These are phyloP conservation scores for Smutsia temminckii DNA, from an alignment of 2,797 vertebrate genomes.

Conservation along the genomic window DNA sequence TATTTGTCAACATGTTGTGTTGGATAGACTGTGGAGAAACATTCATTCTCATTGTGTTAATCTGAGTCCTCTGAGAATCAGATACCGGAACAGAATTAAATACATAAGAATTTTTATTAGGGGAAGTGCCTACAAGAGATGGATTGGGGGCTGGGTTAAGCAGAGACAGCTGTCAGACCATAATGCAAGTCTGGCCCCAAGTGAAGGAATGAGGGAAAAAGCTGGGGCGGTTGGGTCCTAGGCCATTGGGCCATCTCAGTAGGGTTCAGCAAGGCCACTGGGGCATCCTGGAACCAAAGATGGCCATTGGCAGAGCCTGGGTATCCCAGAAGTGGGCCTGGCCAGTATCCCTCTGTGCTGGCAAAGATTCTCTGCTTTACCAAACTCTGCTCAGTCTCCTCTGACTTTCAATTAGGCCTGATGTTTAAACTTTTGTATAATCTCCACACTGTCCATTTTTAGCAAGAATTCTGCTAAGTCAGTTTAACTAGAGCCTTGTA, in stretches of 20 bases:
- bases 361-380: background rate
- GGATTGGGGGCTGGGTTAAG: background rate
- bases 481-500: background rate
- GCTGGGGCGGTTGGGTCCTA: too few species aligned
- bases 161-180: background rate
- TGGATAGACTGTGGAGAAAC: background rate
- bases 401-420: background rate
- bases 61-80: background rate
- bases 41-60: background rate
- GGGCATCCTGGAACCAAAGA: background rate
- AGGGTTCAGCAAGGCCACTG: background rate
- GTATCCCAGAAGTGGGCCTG: background rate
- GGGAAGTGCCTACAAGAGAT: background rate
- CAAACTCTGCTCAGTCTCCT: background rate
- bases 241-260: background rate
- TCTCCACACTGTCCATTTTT: background rate
- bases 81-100: background rate
- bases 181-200: background rate
- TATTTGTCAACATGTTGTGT: background rate
- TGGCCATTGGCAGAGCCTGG: background rate
- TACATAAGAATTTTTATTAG: too few species aligned
- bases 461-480: background rate
- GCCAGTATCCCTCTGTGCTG: background rate
- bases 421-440: background rate
- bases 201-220: background rate